Percentiles rank a stretch among this genome's conserved stretches.
These are phyloP conservation scores for Tenthredo distinguenda DNA, from an alignment of 2,888 invertebrate species.

Conservation along the genomic window DNA sequence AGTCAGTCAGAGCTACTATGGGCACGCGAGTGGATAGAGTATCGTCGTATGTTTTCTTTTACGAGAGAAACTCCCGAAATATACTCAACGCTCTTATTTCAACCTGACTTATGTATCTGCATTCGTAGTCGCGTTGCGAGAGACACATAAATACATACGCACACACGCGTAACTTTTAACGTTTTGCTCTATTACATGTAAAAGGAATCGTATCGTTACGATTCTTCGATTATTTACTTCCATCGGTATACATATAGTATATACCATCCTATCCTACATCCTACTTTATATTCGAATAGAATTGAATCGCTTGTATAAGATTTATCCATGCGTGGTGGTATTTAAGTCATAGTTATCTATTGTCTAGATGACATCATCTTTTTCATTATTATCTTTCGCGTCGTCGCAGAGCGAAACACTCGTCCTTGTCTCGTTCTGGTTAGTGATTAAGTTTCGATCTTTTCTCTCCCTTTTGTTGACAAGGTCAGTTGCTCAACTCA, in stretches of 20 bases:
- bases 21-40: background rate
- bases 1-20: background rate
- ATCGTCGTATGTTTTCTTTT: slow-evolving; percentile 16
- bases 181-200: background rate
- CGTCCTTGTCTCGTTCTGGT: slow-evolving; percentile 36
- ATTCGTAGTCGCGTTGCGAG: background rate
- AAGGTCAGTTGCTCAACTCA: slow-evolving; percentile 4
- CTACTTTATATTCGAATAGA: background rate
- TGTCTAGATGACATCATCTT: slow-evolving; percentile 14
- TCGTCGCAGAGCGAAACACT: slow-evolving; percentile 38
- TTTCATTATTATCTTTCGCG: slow-evolving; percentile 13
- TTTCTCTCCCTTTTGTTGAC: slow-evolving; percentile 19
- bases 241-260: background rate
- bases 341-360: background rate
- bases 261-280: background rate
- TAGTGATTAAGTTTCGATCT: slow-evolving; percentile 38
- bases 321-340: background rate
- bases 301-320: background rate
- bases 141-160: background rate
- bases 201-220: background rate
- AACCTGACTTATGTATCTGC: slow-evolving; percentile 33
- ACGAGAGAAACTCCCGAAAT: background rate
- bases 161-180: background rate
- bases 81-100: slow-evolving; percentile 43
- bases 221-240: background rate